Evolutionary conservation across 2,888 invertebrate species (phyloP), one percentile per base, ranked within the genome.

Genomic region (Patella pellucida): DNA sequence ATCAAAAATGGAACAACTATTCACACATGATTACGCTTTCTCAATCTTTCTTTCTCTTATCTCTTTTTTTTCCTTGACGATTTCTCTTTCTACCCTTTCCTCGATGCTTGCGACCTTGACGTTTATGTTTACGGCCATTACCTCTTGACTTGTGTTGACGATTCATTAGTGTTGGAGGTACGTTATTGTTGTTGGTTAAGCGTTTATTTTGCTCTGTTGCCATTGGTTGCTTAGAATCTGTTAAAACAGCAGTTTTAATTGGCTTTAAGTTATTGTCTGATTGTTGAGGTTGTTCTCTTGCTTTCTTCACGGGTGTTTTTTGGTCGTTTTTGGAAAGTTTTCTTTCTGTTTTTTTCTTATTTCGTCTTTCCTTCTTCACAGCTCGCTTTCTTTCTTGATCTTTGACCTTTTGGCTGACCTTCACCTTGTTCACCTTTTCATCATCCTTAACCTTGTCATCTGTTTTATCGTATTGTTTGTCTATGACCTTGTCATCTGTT

Each of bases 1-100:
- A 12, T 68, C 2, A 23, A 68, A 62, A 12, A 51, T 50, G 52
- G 23, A 16, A 16, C 16, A 15, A n/a, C 27, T 11, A 16, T 12
- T 41, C 14, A 54, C 54, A 50, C 41, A 41, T 11, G 52, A 9
- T 52, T 52, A 56, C 51, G 19, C 73, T 68, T 16, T 51, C 54
- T 16, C 50, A 5, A 15, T 51, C 41, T 68, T 73, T 56, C 41
- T 74, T 27, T 68, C 62, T 67, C 74, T 73, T 50, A 23, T 52
- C 14, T 52, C 75, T 51, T 71, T 75, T 15, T 54, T 9, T 69
- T 69, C 50, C 14, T 69, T 52, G 15, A 41, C 54, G 72, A 68
- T 68, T 75, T 67, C 62, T 75, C 78, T 73, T 78, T 71, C 77
- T 75, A 71, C 76, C 56, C 73, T 78, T 79, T 76, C 81, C 71